Evolutionary conservation across 2,113 vertebrate genomes (phyloP).

Genomic region (Sinocyclocheilus rhinocerous): DNA sequence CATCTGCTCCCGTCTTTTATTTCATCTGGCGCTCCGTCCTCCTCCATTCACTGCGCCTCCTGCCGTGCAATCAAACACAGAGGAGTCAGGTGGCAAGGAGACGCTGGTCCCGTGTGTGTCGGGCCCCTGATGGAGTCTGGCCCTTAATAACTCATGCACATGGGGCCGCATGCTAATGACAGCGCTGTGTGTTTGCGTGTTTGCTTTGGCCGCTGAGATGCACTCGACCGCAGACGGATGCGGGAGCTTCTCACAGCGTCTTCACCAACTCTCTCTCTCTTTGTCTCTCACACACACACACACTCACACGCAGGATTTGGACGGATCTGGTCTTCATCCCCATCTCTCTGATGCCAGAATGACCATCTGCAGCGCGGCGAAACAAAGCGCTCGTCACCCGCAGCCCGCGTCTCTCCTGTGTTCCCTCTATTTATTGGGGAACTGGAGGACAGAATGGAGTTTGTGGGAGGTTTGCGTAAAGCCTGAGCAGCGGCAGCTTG

Average conservation of each 20-base stretch:
- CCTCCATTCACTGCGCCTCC: slow-evolving; percentile 29
- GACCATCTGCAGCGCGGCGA: slow-evolving; percentile 67
- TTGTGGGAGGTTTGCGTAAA: not conserved
- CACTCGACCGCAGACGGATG: slow-evolving; percentile 53
- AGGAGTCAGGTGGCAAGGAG: slow-evolving; percentile 47
- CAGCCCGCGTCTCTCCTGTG: not conserved
- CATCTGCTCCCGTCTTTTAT: slow-evolving; percentile 57
- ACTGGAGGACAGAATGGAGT: not conserved
- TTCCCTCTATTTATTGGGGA: not conserved
- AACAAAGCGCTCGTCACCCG: not conserved
- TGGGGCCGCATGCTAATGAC: slow-evolving; percentile 7
- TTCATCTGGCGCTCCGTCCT: not conserved
- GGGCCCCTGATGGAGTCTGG: slow-evolving; percentile 27
- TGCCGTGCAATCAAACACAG: slow-evolving; percentile 15
- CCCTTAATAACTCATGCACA: not conserved
- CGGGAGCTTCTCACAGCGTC: slow-evolving; percentile 33
- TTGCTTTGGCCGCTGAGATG: slow-evolving; percentile 31
- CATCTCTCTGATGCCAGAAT: slow-evolving; percentile 58
- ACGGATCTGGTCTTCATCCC: not conserved
- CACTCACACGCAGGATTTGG: slow-evolving; percentile 43
- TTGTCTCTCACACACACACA: slow-evolving; percentile 37
- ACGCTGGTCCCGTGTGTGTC: not conserved
- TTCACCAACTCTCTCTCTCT: slow-evolving; percentile 41
- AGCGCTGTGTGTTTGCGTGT: slow-evolving; percentile 17
- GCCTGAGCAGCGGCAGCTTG: not conserved